A percentile compares a stretch with the other conserved stretches of the same genome.
Conservation (phyloP, 2,113 vertebrate species). For the Thamnophis sirtalis region DNA sequence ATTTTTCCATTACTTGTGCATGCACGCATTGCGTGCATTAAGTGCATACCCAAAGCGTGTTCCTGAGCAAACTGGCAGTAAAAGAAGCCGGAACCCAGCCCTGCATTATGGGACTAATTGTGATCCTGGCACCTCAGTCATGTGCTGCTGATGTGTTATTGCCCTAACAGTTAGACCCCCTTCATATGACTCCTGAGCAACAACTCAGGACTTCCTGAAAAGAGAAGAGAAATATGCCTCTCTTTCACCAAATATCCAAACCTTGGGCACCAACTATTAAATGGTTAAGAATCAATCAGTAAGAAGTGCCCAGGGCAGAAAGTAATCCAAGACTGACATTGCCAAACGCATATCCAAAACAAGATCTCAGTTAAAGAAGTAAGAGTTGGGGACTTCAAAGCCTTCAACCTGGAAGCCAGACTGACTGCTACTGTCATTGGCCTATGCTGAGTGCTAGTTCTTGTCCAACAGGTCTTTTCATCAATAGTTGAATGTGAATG, state of each 20-base stretch:
- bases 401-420: neutral
- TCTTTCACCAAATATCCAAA: neutral
- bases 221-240: neutral
- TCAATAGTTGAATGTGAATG: neutral
- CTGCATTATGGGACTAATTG: neutral
- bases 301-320: neutral
- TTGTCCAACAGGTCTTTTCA: neutral
- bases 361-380: neutral
- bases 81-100: too few species aligned
- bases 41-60: too few species aligned
- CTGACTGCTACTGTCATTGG: neutral
- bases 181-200: neutral
- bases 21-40: too few species aligned
- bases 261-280: neutral
- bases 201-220: neutral
- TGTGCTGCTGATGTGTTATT: neutral
- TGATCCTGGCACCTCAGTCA: neutral
- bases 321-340: neutral
- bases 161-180: neutral
- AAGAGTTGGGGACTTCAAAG: neutral
- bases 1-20: too few species aligned
- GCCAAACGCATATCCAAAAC: neutral
- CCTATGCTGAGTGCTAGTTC: neutral
- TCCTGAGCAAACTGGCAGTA: too few species aligned
- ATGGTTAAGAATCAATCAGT: neutral